Base-by-base conservation (phyloP, 2,888 invertebrate species). In the Patella depressa region DNA sequence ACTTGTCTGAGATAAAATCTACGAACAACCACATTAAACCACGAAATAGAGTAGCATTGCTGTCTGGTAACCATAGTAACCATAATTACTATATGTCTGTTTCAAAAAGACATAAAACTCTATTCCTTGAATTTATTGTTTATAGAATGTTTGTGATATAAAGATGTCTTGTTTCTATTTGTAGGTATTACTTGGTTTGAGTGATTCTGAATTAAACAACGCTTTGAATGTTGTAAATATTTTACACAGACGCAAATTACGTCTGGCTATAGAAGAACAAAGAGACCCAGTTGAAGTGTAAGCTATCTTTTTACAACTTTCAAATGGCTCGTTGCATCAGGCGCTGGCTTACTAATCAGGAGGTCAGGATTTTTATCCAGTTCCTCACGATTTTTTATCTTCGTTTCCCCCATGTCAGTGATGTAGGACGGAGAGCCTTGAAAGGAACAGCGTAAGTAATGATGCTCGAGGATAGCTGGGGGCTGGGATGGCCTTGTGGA, bases 251-350 rank as follows among this genome's bases (percentile, higher is more conserved):
- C 96, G 97, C 92, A 98, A 98, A 91, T 93, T 98, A 81, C 94
- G 97, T 73, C 93, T 98, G 86, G 98, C 98, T 77, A 97, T 98
- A 83, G 98, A 98, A 90, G 97, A 98, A 91, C 95, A 97, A 84
- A 93, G 97, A 74, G 95, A 97, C 84, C 97, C 97, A 0, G 95
- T 96, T 85, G 93, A 96, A 84, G 96, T 96, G 88, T 94, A 84
- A 85, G 87, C 82, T 12, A 2, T 29, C 14, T 34, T 34, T 29
- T 69, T 29, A 11, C 57, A 3, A 5, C 53, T 12, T 59, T 53
- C n/a, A 29, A 45, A 72, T 29, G n/a, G 14, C 53, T 75, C 34
- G 34, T 1, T n/a, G 24, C 14, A 2, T 29, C n/a, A 29, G 2
- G 12, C 73, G 19, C 54, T 17, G 11, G 29, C n/a, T 3, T 5